These are phyloP conservation scores for Ophion slaviceki DNA, from an alignment of 2,888 invertebrate species.

Conservation along the genomic window DNA sequence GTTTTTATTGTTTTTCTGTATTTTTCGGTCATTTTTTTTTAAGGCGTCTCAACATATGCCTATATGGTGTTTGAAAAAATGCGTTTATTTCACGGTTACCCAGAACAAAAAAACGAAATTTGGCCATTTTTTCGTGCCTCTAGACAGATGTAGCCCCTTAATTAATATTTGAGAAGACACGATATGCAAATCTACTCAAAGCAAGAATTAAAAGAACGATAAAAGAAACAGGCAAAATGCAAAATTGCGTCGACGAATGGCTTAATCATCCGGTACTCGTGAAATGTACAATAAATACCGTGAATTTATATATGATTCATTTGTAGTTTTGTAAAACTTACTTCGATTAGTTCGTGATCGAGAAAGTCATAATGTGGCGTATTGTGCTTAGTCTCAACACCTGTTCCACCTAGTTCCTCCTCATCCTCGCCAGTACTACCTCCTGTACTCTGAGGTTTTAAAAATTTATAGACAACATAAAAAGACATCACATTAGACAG, in stretches of 20 bases:
- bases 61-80: no score
- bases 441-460: constrained; percentile 85
- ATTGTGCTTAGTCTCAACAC: constrained; percentile 84
- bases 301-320: constrained; percentile 38
- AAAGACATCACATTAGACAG: constrained; percentile 61
- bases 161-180: background rate
- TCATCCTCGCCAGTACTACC: constrained; percentile 86
- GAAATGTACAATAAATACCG: constrained; percentile 39
- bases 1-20: no score
- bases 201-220: constrained; percentile 11
- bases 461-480: constrained; percentile 58
- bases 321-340: constrained; percentile 71
- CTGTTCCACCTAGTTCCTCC: constrained; percentile 82
- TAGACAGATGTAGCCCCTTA: no score
- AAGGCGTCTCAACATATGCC: no score
- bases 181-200: constrained; percentile 14
- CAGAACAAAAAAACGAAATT: no score
- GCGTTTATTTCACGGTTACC: no score
- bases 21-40: no score
- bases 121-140: no score
- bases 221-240: constrained; percentile 6
- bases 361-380: constrained; percentile 84
- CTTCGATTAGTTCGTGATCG: constrained; percentile 80
- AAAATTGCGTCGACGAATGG: constrained; percentile 28
- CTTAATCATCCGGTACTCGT: constrained; percentile 52